Percentiles rank a stretch among this genome's conserved stretches.
These are phyloP conservation scores for Ophion ellenae DNA, from an alignment of 2,888 invertebrate genomes.

Conservation along the genomic window DNA sequence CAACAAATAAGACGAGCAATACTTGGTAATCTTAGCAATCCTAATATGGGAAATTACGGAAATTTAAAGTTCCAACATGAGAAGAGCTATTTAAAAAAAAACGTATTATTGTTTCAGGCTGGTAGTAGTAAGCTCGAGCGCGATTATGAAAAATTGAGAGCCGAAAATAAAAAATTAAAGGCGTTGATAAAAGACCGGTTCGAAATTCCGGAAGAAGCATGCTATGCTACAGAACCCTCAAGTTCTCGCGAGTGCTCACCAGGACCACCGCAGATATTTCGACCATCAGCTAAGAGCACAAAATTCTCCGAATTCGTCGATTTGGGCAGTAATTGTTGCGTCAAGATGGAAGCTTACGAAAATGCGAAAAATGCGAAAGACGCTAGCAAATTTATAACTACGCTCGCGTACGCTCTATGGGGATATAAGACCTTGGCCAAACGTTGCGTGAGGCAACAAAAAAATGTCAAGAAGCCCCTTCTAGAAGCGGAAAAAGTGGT, in stretches of 20 bases:
- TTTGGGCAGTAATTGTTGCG: background rate
- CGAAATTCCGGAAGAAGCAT: background rate
- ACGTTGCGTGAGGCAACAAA: slow-evolving; percentile 11
- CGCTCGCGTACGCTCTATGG: background rate
- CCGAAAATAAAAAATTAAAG: background rate
- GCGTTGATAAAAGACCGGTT: background rate
- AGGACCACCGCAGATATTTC: slow-evolving; percentile 3
- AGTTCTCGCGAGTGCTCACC: background rate
- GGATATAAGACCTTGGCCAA: slow-evolving; percentile 8
- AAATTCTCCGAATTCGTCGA: background rate
- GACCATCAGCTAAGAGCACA: background rate
- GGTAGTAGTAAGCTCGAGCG: background rate
- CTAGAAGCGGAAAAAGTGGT: slow-evolving; percentile 7
- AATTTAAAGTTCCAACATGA: background rate
- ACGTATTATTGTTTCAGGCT: background rate
- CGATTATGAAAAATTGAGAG: background rate
- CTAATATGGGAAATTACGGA: background rate
- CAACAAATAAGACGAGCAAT: background rate
- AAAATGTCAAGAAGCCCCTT: background rate
- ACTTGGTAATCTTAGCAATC: background rate
- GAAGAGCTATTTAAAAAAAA: background rate
- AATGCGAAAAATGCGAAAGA: background rate
- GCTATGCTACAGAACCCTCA: background rate
- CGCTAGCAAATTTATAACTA: slow-evolving; percentile 1
- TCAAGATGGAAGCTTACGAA: slow-evolving; percentile 12